Conservation (phyloP, 2,797 vertebrate species). For the Scolopax bukidnonensis region DNA sequence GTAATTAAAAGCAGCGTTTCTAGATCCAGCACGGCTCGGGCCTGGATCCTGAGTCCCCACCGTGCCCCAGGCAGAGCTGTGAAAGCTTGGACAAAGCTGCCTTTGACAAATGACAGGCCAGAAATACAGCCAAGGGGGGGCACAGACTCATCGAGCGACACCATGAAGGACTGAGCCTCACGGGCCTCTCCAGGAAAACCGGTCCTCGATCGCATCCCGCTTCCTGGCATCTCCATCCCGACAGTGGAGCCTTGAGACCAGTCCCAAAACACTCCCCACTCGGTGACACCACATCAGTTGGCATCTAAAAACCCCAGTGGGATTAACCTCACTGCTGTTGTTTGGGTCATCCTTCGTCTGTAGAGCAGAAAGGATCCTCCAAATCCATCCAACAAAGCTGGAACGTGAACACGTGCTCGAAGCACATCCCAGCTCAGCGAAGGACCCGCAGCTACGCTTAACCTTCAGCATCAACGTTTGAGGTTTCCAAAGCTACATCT, state of each 20-base stretch:
- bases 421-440: not conserved
- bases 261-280: fast-evolving
- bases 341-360: not conserved
- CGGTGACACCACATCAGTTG: fast-evolving
- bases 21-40: too few species aligned
- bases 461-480: not conserved
- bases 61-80: not conserved
- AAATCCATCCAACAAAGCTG: not conserved
- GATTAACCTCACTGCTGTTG: not conserved
- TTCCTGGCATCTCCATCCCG: not conserved
- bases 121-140: not conserved
- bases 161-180: not conserved
- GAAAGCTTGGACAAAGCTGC: not conserved
- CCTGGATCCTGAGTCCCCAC: not conserved
- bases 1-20: not conserved
- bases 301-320: fast-evolving
- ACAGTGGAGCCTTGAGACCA: fast-evolving
- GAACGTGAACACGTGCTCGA: not conserved
- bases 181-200: fast-evolving
- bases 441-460: not conserved
- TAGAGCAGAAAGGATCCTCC: not conserved
- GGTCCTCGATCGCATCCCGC: fast-evolving
- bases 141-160: not conserved
- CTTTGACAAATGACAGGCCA: not conserved
- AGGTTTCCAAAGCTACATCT: not conserved